Evolutionary conservation across 2,888 invertebrate genomes (phyloP), one percentile per base, ranked within the genome.

Genomic region (Andrena hattorfiana): DNA sequence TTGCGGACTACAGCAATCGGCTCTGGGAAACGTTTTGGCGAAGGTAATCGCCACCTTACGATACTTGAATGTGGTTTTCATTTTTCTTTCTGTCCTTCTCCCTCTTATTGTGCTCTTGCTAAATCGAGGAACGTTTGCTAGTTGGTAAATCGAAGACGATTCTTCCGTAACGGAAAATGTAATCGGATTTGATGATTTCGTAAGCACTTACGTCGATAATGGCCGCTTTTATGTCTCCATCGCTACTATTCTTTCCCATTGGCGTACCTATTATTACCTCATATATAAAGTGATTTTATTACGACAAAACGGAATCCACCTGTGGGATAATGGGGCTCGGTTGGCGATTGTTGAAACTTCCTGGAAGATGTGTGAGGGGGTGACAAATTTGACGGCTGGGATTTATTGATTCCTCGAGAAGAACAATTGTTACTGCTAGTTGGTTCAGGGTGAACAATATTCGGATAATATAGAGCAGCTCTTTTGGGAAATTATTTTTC

Each of bases 1-100:
- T 81, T 42, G 72, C 51, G 72, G 54, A 26, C 10, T 49, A 62
- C 26, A 26, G 30, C 66, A 67, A 60, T 78, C 51, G 51, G 67
- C 20, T 23, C 7, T 23, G 75, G 42, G 26, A 74, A 66, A 68
- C 30, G 71, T 77, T 85, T 81, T 63, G 72, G 32, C 49, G 42
- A 68, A 51, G 71, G 74, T 85, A 83, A 85, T 85, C 85, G 85
- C 69, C 77, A 66, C 77, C 75, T 77, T 64, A 63, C 81, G 68
- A 83, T 83, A 80, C 66, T 83, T 54, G 42, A 56, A 68, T 42
- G 20, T 54, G 62, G 8, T 32, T 32, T 23, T 13, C 32, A 2
- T 56, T 20, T 6, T 66, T 54, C 42, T 10, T 13, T 10, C 10
- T 10, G 0, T 13, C 35, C 8, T 8, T 35, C 13, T 42, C 42